phyloP scores from a whole-genome alignment of 2,113 vertebrate genomes.

The Castor canadensis region DNA sequence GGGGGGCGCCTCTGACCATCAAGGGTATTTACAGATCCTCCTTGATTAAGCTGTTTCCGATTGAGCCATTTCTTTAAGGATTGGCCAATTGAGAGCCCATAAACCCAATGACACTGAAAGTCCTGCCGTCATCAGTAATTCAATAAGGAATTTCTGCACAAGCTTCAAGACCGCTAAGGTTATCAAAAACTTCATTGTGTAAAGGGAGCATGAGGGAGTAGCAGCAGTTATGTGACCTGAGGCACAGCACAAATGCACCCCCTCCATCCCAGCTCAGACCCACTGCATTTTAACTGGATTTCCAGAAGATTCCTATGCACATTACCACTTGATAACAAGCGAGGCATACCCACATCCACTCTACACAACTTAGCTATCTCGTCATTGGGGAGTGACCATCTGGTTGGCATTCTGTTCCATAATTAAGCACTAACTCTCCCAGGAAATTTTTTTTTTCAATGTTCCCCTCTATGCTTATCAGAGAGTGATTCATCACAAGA shows the following conservation, averaged over 20 bases:
- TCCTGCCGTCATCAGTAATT: neutral
- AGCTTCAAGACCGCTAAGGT: neutral
- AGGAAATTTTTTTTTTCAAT: neutral
- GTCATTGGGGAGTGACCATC: neutral
- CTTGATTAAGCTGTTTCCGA: neutral
- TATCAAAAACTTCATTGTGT: neutral
- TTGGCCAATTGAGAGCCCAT: neutral
- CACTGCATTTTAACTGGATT: neutral
- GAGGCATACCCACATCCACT: neutral
- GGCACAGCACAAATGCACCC: neutral
- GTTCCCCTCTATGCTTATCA: conserved; percentile 21
- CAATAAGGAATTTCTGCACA: neutral
- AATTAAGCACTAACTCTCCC: neutral
- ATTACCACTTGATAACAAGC: no score
- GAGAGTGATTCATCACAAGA: conserved; percentile 9
- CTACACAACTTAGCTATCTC: neutral
- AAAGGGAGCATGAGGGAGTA: neutral
- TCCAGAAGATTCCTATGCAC: neutral
- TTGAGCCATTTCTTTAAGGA: neutral
- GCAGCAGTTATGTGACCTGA: neutral
- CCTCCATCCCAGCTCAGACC: neutral
- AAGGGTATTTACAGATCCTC: neutral
- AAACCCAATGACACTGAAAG: neutral
- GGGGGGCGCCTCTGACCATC: neutral
- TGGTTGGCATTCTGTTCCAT: neutral